Evolutionary conservation across 2,113 vertebrate species (phyloP).

Genomic region (Fregetta grallaria): DNA sequence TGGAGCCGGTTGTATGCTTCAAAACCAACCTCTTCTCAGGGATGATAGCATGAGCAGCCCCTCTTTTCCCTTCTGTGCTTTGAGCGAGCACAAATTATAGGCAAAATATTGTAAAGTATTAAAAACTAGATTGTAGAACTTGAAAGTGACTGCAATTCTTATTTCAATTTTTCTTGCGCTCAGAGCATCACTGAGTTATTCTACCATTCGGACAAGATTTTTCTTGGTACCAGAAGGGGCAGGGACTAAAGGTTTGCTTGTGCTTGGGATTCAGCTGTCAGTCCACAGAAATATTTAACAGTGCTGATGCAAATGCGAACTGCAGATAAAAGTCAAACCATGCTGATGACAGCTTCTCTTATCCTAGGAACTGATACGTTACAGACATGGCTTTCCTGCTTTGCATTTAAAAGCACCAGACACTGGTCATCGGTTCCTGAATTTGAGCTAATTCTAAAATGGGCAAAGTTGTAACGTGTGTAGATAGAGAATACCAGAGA

Average conservation of each 20-base stretch:
- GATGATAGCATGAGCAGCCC: neutral
- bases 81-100: neutral
- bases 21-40: neutral
- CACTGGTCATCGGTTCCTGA: neutral
- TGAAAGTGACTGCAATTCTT: too few relatives aligned
- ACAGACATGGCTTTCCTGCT: neutral
- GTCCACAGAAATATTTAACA: neutral
- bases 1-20: neutral
- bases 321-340: neutral
- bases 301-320: neutral
- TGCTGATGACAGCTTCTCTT: neutral
- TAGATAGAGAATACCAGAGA: neutral
- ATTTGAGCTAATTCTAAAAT: neutral
- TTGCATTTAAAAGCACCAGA: neutral
- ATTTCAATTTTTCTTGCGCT: too few relatives aligned
- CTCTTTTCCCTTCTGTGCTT: neutral
- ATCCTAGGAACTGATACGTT: too few relatives aligned
- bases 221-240: neutral
- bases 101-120: neutral
- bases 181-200: neutral
- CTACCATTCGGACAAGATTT: neutral
- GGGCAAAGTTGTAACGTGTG: neutral
- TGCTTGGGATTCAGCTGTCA: neutral
- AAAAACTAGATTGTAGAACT: neutral
- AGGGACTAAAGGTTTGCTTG: neutral